These are phyloP conservation scores for Aphidius gifuensis DNA, from an alignment of 1,140 invertebrate species.

Conservation along the genomic window DNA sequence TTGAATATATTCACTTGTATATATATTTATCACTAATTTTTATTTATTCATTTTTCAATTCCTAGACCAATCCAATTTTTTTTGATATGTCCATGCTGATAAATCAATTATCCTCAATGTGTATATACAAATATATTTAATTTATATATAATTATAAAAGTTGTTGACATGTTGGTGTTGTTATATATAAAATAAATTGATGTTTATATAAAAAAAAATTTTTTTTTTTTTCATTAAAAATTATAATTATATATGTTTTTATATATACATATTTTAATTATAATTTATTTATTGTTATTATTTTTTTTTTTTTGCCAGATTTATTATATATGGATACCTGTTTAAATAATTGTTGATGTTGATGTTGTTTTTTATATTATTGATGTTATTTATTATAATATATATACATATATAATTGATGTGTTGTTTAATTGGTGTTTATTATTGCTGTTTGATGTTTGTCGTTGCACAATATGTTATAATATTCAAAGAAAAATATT, in stretches of 20 bases:
- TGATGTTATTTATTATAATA: conserved; percentile 50
- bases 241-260: conserved; percentile 15
- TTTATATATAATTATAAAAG: conserved; percentile 1
- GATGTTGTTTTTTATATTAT: conserved; percentile 48
- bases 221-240: not conserved
- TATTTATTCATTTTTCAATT: too few relatives aligned
- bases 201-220: not conserved
- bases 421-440: conserved; percentile 55
- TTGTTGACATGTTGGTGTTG: conserved; percentile 39
- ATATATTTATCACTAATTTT: too few relatives aligned
- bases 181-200: not conserved
- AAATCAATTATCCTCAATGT: conserved; percentile 2
- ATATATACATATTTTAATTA: conserved; percentile 18
- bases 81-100: not conserved
- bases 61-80: too few relatives aligned
- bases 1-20: too few relatives aligned
- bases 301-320: conserved; percentile 29
- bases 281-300: conserved; percentile 16
- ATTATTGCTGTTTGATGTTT: conserved; percentile 53
- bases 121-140: conserved; percentile 24
- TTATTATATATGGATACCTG: conserved; percentile 33
- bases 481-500: conserved; percentile 18
- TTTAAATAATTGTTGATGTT: conserved; percentile 47
- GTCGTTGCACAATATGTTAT: conserved; percentile 50
- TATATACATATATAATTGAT: conserved; percentile 48